Base-by-base conservation (phyloP, 2,797 vertebrate genomes). In the Anabas testudineus region DNA sequence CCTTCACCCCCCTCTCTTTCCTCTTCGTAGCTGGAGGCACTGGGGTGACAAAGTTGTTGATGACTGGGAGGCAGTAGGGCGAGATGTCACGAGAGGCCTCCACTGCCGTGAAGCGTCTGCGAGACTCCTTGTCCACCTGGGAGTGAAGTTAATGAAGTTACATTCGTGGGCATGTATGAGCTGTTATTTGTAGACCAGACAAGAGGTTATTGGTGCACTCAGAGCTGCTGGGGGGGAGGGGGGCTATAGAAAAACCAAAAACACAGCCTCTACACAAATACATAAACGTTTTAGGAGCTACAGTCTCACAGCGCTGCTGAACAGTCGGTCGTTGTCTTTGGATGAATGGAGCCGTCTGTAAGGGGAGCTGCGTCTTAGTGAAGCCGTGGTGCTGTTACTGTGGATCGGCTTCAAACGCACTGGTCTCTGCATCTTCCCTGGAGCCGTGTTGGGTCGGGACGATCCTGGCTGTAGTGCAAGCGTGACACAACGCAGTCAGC, bases 381-480 rank as follows among this genome's bases (percentile, higher is more conserved):
- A 84, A 4, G 87, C 88, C 1, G 71, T 67, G 18, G 86, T 87
- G 85, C 86, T 81, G 85, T 78, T 82, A 14, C 84, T 78, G 12
- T 62, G 87, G 51, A 96, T 92, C 0, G 96, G 97, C 74, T 94
- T 95, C 45, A 97, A 93, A 24, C 91, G 93, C 64, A 90, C 79
- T 0, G 93, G 96, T 41, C 92, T 93, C 74, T 95, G 96, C 81
- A 88, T 83, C 32, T 94, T 95, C 72, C 94, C 97, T 0, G 97
- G 96, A 45, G 96, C 96, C 0, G 96, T 97, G 67, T 91, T 96
- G 37, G 97, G 97, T 32, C 94, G 88, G 49, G 95, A 92, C 1
- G 90, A 94, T 39, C 89, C 78, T n/a, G 87, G 81, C 97, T 95
- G 77, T 83, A 71, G 70, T 21, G 45, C n/a, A 62, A 0, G 52